phyloP scores from a whole-genome alignment of 2,888 invertebrate species.

The Iphiclides podalirius region DNA sequence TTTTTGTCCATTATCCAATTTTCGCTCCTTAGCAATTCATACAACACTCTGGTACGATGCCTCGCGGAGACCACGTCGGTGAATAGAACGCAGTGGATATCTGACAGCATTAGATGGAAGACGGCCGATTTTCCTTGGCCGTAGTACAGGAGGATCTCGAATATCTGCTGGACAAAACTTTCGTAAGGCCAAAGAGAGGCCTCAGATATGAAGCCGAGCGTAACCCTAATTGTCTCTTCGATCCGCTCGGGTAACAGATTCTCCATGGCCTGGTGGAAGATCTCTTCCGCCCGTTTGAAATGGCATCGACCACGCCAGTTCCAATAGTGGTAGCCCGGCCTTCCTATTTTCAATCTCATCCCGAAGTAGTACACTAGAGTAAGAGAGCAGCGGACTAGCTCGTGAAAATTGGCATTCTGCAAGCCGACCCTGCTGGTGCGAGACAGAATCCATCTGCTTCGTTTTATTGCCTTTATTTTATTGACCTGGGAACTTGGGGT shows the following conservation, averaged over 20 bases:
- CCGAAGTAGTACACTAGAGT: slow-evolving; percentile 55
- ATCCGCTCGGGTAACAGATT: slow-evolving; percentile 49
- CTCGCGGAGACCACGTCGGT: slow-evolving; percentile 54
- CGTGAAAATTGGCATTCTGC: slow-evolving; percentile 45
- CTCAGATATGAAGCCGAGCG: slow-evolving; percentile 47
- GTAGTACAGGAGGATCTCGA: slow-evolving; percentile 51
- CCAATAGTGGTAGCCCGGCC: slow-evolving; percentile 37
- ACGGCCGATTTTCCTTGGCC: slow-evolving; percentile 45
- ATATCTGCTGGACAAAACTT: slow-evolving; percentile 50
- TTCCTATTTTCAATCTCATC: slow-evolving; percentile 51
- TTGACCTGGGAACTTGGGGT: slow-evolving; percentile 35
- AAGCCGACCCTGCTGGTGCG: slow-evolving; percentile 32
- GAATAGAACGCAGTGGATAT: slow-evolving; percentile 49
- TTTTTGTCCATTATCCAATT: slow-evolving; percentile 64
- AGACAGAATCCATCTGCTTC: slow-evolving; percentile 40
- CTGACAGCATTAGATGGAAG: slow-evolving; percentile 52
- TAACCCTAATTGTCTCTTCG: slow-evolving; percentile 46
- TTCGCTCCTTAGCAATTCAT: slow-evolving; percentile 65
- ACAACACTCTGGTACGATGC: slow-evolving; percentile 69
- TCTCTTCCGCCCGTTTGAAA: slow-evolving; percentile 47
- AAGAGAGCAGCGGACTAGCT: slow-evolving; percentile 47
- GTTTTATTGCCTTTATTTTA: slow-evolving; percentile 44
- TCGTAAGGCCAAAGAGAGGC: slow-evolving; percentile 51
- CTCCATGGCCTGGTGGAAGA: slow-evolving; percentile 49
- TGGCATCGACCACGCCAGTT: slow-evolving; percentile 40